Base-by-base conservation (phyloP, 2,888 invertebrate species). In the Limnephilus auricula region DNA sequence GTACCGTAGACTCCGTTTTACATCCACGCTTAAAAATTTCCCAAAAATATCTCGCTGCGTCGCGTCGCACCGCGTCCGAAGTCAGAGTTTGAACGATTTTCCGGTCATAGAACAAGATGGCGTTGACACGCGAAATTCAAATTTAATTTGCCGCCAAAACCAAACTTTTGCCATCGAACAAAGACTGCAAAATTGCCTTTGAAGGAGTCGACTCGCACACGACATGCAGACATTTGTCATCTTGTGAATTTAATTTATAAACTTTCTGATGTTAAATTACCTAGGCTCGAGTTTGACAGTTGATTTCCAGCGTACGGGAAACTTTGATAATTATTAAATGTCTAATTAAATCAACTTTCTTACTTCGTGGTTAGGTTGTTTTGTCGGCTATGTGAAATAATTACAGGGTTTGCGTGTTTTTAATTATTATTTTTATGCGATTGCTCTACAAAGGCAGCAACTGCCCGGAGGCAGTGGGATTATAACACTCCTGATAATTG, bases 161-260 rank as follows among this genome's bases (percentile, higher is more conserved):
- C n/a, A 50, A 86, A 50, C 45, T 25, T 34, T 78, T 15, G 34
- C 40, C 40, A 15, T 78, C 78, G 87, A 88, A 65, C 18, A 78
- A 85, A 13, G 65, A 34, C 12, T 85, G 85, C 37, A 85, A 85
- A 84, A 40, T 85, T 85, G 34, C 85, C 37, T 37, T 85, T 34
- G n/a, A 40, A 40, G 37, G 40, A 40, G 25, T 85, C 40, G 25
- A 65, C 25, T 65, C 65, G 65, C 65, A n/a, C 90, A 86, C 87
- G 90, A 45, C 85, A 90, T 86, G 34, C 90, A 80, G 86, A 90
- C 90, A 90, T 90, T 90, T 87, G 86, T 90, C 87, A 87, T 90
- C 79, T 79, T 40, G 65, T 25, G 50, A 50, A 90, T 32, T 90
- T 90, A 85, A 87, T 88, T 65, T 13, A 40, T 30, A 88, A 88